A percentile compares a stretch with the other conserved stretches of the same genome.
Conservation (phyloP, 35 echinoderm and acorn worm species). For the Apostichopus parvimensis region DNA sequence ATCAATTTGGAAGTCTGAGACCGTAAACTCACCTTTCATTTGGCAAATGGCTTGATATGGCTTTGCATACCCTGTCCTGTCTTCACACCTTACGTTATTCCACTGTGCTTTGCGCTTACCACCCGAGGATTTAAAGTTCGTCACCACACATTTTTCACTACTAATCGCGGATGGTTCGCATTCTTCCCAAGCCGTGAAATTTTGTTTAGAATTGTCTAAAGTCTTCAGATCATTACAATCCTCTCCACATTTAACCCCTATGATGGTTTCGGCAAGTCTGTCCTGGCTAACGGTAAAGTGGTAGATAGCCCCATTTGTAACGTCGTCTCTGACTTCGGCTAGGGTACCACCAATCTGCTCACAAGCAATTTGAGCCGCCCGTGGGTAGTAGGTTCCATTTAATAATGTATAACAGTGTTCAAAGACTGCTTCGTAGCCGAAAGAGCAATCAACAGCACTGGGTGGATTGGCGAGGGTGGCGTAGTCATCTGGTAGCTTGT, state of each 20-base stretch:
- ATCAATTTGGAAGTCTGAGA: background rate
- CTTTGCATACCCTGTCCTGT: background rate
- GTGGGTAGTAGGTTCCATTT: background rate
- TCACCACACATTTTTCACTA: background rate
- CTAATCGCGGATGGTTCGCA: background rate
- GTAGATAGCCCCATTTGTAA: slow-evolving; percentile 29
- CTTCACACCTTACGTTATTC: slow-evolving; percentile 10
- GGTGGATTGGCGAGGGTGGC: background rate
- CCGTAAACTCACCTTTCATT: slow-evolving; percentile 8
- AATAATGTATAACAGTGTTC: background rate
- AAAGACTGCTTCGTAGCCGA: background rate
- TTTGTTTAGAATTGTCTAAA: background rate
- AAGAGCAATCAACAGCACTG: background rate
- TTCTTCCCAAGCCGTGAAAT: slow-evolving; percentile 17
- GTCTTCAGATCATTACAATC: slow-evolving; percentile 5
- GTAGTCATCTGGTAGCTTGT: background rate
- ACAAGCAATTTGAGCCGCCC: background rate
- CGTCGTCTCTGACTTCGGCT: slow-evolving; percentile 11
- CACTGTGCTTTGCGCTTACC: background rate
- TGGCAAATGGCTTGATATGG: background rate
- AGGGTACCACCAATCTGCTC: background rate
- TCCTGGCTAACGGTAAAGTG: background rate
- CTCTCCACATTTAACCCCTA: background rate
- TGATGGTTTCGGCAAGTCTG: background rate
- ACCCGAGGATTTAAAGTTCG: background rate